Evolutionary conservation across 2,888 invertebrate species (phyloP).

Genomic region (Cerastoderma edule): DNA sequence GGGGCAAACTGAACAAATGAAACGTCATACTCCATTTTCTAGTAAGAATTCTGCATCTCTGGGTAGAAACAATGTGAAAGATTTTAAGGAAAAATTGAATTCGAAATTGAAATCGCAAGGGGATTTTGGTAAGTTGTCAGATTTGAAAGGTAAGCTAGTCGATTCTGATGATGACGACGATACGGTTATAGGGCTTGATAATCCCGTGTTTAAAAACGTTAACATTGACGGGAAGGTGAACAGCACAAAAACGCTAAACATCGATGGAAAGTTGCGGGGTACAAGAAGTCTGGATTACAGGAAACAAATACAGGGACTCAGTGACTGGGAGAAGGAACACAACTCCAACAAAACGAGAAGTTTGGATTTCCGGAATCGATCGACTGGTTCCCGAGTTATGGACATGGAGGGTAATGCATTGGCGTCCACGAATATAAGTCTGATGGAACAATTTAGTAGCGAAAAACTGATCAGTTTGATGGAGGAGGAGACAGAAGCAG

Average conservation of each 20-base stretch:
- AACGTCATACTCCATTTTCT: neutral
- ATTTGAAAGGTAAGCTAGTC: too few species aligned
- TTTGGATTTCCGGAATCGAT: constrained; percentile 2
- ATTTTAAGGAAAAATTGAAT: neutral
- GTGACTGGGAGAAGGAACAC: constrained; percentile 3
- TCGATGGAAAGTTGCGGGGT: constrained; percentile 18
- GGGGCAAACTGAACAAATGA: neutral
- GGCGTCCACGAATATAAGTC: neutral
- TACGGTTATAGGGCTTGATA: constrained; percentile 19
- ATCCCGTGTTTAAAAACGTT: constrained; percentile 35
- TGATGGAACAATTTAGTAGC: constrained; percentile 1
- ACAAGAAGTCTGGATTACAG: constrained; percentile 20
- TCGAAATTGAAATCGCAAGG: neutral
- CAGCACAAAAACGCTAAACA: constrained; percentile 13
- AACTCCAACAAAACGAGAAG: constrained; percentile 5
- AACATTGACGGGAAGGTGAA: constrained; percentile 48
- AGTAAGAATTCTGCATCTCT: neutral
- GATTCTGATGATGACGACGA: constrained; percentile 32
- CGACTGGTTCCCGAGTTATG: constrained; percentile 5
- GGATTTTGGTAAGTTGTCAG: too few species aligned
- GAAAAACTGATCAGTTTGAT: constrained; percentile 17
- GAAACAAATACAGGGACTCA: constrained; percentile 6
- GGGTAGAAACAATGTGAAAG: neutral
- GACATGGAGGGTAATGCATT: constrained; percentile 17
- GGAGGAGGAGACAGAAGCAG: constrained; percentile 7